Conservation (phyloP, 2,797 vertebrate genomes). For the Eutrigla gurnardus region DNA sequence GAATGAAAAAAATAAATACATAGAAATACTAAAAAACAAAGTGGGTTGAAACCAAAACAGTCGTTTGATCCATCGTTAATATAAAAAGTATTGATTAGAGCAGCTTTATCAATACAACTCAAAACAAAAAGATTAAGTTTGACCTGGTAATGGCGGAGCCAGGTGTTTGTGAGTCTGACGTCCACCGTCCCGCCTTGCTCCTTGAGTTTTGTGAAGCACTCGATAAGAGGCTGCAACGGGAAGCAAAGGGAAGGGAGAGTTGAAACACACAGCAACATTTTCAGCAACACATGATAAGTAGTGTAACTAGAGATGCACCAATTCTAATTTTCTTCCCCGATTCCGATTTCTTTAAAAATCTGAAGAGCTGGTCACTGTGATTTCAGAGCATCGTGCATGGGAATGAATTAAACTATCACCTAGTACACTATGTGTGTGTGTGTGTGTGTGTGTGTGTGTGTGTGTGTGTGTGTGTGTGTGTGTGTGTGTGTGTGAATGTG, state of each 20-base stretch:
- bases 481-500: too few relatives aligned
- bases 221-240: slow-evolving; percentile 89
- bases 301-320: background rate
- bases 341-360: background rate
- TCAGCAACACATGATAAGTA: slow-evolving; percentile 28
- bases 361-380: background rate
- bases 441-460: too few relatives aligned
- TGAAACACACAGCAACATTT: slow-evolving; percentile 12
- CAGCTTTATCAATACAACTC: background rate
- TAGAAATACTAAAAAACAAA: too few relatives aligned
- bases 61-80: background rate
- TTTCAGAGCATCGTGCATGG: too few relatives aligned
- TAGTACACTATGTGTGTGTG: too few relatives aligned
- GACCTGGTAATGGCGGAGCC: slow-evolving; percentile 98
- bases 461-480: too few relatives aligned
- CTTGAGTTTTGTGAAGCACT: slow-evolving; percentile 95
- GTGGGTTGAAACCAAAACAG: too few relatives aligned
- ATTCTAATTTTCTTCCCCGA: background rate
- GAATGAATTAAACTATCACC: background rate
- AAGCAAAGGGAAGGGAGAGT: background rate
- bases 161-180: slow-evolving; percentile 93
- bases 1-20: too few relatives aligned
- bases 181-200: slow-evolving; percentile 92
- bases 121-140: background rate
- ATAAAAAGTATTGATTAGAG: background rate